phyloP scores from a whole-genome alignment of 1,140 invertebrate genomes.

The Belonocnema kinseyi region DNA sequence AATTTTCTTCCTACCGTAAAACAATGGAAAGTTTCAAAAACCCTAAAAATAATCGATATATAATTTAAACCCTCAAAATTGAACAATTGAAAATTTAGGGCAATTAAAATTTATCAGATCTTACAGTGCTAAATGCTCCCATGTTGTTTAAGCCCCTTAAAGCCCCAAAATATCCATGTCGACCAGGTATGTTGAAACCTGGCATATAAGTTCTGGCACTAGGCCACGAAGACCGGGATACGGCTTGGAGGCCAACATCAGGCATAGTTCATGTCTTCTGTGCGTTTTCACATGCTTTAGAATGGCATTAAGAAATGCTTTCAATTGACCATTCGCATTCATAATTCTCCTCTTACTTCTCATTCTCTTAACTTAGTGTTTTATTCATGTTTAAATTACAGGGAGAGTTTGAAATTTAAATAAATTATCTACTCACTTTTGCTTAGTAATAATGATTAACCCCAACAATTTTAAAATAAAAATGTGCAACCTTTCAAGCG shows the following conservation, averaged over 20 bases:
- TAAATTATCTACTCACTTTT: too few relatives aligned
- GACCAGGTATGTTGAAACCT: constrained; percentile 67
- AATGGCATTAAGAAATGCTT: constrained; percentile 22
- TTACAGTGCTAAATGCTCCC: too few relatives aligned
- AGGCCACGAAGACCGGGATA: constrained; percentile 55
- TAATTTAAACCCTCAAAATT: too few relatives aligned
- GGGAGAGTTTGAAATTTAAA: too few relatives aligned
- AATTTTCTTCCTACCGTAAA: too few relatives aligned
- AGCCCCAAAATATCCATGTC: constrained; percentile 75
- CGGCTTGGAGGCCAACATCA: constrained; percentile 52
- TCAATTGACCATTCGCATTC: constrained; percentile 8
- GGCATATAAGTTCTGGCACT: constrained; percentile 62
- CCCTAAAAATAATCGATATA: too few relatives aligned
- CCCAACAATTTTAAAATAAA: too few relatives aligned
- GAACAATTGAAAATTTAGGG: neutral
- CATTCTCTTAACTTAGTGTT: neutral
- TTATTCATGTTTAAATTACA: neutral
- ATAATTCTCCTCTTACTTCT: neutral
- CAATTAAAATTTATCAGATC: neutral
- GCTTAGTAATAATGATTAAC: too few relatives aligned
- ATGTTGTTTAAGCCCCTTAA: constrained; percentile 48
- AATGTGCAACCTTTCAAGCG: too few relatives aligned
- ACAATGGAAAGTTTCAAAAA: too few relatives aligned
- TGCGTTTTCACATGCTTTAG: constrained; percentile 42
- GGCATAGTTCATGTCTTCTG: constrained; percentile 47